Base-by-base conservation (phyloP, 2,888 invertebrate species). In the Lordiphosa fenestrarum region DNA sequence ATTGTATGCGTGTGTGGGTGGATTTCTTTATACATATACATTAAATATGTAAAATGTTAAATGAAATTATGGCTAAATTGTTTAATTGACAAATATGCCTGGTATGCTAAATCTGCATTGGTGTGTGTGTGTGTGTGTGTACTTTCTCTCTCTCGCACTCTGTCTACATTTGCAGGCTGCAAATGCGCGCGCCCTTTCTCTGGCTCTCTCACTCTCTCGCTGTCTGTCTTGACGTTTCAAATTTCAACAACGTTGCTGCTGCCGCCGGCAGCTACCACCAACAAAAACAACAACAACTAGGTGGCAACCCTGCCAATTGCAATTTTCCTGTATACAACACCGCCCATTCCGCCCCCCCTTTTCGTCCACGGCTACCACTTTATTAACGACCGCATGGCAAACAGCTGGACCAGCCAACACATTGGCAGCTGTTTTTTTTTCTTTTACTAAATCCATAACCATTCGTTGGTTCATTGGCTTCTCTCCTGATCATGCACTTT, bases 111-210 rank as follows among this genome's bases (percentile, higher is more conserved):
- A 44, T 23, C 49, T 36, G 53, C 5, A 7, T 13, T 13, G 5
- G 4, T 49, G 54, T 57, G 41, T 50, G 38, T 55, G 30, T 25
- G 30, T 52, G 42, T 41, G 36, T 15, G 23, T 13, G 9, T 40
- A 10, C 13, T 42, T 15, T 13, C 12, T 3, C 9, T 19, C 25
- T 40, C 38, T 40, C 35, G 46, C 6, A 19, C 25, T 23, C 21
- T 37, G 37, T 36, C 39, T 21, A 12, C 13, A 21, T 35, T 47
- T 54, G 54, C 53, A 52, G 47, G 39, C 63, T 63, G 67, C 68
- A 76, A 58, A 64, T 48, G 66, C 54, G 59, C 62, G 53, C 57
- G 42, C 51, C 52, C 42, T 61, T 47, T 51, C 40, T 6, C 65
- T 44, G 37, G 23, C 53, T 40, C 51, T 39, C 40, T 39, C 53